Base-by-base conservation (phyloP, 2,888 invertebrate genomes). In the Chydorus sphaericus region DNA sequence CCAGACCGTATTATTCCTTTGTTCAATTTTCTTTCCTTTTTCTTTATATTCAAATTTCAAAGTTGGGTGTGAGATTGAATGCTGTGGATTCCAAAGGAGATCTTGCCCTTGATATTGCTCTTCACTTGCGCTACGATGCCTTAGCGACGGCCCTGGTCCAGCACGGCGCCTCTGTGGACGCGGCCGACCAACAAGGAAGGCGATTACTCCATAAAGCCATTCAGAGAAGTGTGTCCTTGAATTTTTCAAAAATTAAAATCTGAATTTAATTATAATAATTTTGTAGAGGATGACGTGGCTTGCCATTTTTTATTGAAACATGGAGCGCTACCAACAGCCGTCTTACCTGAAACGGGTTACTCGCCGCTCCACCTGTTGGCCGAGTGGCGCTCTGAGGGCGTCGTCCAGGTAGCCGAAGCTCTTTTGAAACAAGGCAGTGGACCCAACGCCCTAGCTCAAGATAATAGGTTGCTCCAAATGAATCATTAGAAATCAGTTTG, bases 191-290 rank as follows among this genome's bases (percentile, higher is more conserved):
- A 0, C 66, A 76, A 62, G 92, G 92, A 4, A 77, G 82, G 60
- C 84, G 87, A n/a, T 74, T 93, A 11, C 74, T 96, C 31, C 91
- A 92, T 66, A 78, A 87, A 60, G 87, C 93, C 3, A 79, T 94
- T 26, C 80, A 82, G 65, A 77, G 85, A 64, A 83, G 77, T 75
- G 59, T 57, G n/a, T n/a, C n/a, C n/a, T n/a, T n/a, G n/a, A n/a
- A n/a, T n/a, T n/a, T n/a, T n/a, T n/a, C n/a, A n/a, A n/a, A n/a
- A n/a, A n/a, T n/a, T n/a, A n/a, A n/a, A n/a, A n/a, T n/a, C n/a
- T n/a, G 23, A 28, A 18, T 44, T 37, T 36, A 30, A 50, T 31
- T 33, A 51, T 26, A 29, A 16, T 29, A 16, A 52, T 33, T 29
- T n/a, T 52, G 3, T 60, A 75, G 74, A 83, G 33, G 91, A 93